phyloP scores from a whole-genome alignment of 1,140 invertebrate species.

The Galendromus occidentalis region DNA sequence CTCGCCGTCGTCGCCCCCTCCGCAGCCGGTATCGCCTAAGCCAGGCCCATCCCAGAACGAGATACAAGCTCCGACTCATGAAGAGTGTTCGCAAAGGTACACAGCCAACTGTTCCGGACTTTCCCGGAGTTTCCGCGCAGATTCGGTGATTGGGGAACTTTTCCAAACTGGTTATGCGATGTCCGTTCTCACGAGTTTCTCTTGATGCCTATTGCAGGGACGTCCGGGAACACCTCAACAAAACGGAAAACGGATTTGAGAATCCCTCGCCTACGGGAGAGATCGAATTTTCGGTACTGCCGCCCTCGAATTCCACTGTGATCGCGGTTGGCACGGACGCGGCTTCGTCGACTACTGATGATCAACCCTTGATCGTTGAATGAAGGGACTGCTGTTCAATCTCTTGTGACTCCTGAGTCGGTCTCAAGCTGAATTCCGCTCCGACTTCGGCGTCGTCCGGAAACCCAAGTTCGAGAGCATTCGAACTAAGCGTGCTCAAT shows the following conservation, averaged over 20 bases:
- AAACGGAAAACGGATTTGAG: neutral
- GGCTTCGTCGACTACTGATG: neutral
- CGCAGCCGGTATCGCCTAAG: neutral
- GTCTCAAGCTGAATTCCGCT: no score
- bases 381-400: neutral
- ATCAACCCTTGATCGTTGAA: neutral
- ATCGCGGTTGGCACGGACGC: neutral
- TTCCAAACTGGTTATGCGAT: no score
- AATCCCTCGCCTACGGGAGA: neutral
- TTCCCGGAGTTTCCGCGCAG: no score
- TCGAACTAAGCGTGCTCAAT: no score
- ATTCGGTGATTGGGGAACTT: no score
- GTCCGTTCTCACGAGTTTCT: no score
- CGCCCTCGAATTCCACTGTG: neutral
- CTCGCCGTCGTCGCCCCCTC: neutral
- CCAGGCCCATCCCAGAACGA: neutral
- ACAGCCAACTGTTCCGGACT: no score
- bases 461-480: no score
- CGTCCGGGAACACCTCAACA: neutral
- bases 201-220: neutral
- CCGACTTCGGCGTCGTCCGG: no score
- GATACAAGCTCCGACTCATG: no score
- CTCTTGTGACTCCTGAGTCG: no score
- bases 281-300: conserved; percentile 3
- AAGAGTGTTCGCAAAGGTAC: no score